Evolutionary conservation across 2,888 invertebrate species (phyloP), one percentile per base, ranked within the genome.

Genomic region (Antheraea yamamai): DNA sequence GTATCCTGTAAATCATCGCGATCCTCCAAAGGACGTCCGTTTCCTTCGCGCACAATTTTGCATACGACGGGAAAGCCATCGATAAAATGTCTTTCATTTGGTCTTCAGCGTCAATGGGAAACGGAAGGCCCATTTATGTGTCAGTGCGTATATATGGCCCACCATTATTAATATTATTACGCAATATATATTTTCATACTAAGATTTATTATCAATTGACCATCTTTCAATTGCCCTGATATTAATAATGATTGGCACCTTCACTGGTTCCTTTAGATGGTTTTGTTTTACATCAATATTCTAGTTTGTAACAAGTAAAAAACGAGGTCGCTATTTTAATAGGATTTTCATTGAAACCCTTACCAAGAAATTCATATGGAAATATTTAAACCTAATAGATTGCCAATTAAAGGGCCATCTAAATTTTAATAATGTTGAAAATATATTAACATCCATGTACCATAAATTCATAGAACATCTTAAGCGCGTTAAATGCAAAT

Each of bases 11-110:
- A 82, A 84, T 82, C 81, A 81, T 80, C 82, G 82, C 84, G 83
- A 83, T 85, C 83, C 84, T 80, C 83, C 87, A 86, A 85, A 91
- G 94, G 94, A 94, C 86, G 86, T 94, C 94, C 94, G 94, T 88
- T 94, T 94, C 94, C 94, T 92, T 84, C 80, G 81, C 81, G 80
- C 81, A 82, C 78, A 83, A 84, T 89, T 91, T 89, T 89, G 87
- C 91, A 92, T 92, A 85, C 77, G 78, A 75, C 82, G 83, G 82
- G 89, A 89, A 90, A 89, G 87, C 85, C 81, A 80, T 84, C 81
- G 78, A 81, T 79, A 78, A 81, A 80, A 82, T 79, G 81, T 84
- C 77, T 82, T 85, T 83, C 81, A 83, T 84, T 82, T 79, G 78
- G 79, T 77, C 79, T 78, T 81, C 80, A 82, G 79, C 79, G 82